phyloP scores from a whole-genome alignment of 2,113 vertebrate species.

The Pedionomus torquatus region DNA sequence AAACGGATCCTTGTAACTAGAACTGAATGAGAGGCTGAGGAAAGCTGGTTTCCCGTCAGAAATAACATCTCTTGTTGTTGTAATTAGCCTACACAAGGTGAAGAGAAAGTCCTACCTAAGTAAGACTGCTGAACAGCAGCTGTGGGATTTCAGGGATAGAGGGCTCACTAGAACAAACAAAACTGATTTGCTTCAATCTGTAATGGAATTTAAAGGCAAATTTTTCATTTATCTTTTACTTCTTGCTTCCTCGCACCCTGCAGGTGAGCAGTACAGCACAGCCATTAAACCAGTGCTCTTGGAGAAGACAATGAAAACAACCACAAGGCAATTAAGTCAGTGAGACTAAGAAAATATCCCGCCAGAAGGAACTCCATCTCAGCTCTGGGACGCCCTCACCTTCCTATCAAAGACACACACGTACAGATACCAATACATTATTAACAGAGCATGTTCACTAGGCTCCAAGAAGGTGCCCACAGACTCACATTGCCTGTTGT shows the following conservation, averaged over 20 bases:
- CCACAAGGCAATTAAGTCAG: background rate
- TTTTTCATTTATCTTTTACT: background rate
- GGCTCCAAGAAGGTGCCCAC: background rate
- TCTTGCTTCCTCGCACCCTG: background rate
- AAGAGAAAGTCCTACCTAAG: background rate
- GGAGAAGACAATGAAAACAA: slow-evolving; percentile 12
- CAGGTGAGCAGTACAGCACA: background rate
- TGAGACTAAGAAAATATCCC: background rate
- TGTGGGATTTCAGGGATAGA: background rate
- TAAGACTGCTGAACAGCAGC: background rate
- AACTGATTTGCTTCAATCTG: background rate
- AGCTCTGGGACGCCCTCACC: background rate
- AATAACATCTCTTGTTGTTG: background rate
- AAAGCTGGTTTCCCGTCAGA: slow-evolving; percentile 9
- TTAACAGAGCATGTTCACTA: background rate
- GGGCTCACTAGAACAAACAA: background rate
- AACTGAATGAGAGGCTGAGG: background rate
- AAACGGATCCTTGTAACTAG: background rate
- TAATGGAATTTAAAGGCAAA: background rate
- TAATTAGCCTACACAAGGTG: background rate
- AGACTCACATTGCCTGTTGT: background rate
- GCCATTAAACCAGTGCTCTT: background rate
- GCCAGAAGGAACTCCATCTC: background rate
- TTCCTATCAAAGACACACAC: background rate
- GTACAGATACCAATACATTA: background rate